Base-by-base conservation (phyloP, 2,797 vertebrate species). In the Trichosurus vulpecula region DNA sequence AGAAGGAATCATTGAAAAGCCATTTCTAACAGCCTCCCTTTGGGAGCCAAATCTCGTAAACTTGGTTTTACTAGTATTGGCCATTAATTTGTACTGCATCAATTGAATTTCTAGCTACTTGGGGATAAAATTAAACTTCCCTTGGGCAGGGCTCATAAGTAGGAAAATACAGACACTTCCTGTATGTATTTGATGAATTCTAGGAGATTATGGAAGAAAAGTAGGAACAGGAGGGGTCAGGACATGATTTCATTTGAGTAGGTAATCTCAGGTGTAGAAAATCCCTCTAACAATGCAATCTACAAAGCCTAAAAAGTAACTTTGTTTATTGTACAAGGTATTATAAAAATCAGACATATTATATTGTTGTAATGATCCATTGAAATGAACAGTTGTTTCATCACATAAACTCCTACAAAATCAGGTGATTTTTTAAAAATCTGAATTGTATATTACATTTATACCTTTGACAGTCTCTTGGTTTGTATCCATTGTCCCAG, bases 51-150 rank as follows among this genome's bases (percentile, higher is more conserved):
- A 97, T 97, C 96, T 97, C 96, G 95, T 97, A 97, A 98, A 98
- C 93, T 96, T 98, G 91, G 81, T 96, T 93, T 96, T 97, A 98
- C 97, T 98, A 97, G 29, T 93, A 98, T 95, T 98, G 97, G 98
- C 92, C 97, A 97, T 98, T 98, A 98, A 97, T 97, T 98, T 98
- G 91, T 57, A 96, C 94, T 94, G n/a, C 54, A 96, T 97, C 97
- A 97, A 94, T 96, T 98, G 97, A 97, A 96, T 98, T 98, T 97
- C 96, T 95, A 96, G 94, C 93, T 96, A 96, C 96, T 98, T 98
- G 96, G 94, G 96, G 93, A 95, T 94, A 97, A 95, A 96, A 97
- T 97, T 98, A 97, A 98, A 94, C 55, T 96, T 98, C 47, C 95
- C 92, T 35, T 95, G 93, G 93, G 92, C 96, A 97, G 52, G 91